phyloP scores from a whole-genome alignment of 2,113 vertebrate genomes.

The Gavialis gangeticus region DNA sequence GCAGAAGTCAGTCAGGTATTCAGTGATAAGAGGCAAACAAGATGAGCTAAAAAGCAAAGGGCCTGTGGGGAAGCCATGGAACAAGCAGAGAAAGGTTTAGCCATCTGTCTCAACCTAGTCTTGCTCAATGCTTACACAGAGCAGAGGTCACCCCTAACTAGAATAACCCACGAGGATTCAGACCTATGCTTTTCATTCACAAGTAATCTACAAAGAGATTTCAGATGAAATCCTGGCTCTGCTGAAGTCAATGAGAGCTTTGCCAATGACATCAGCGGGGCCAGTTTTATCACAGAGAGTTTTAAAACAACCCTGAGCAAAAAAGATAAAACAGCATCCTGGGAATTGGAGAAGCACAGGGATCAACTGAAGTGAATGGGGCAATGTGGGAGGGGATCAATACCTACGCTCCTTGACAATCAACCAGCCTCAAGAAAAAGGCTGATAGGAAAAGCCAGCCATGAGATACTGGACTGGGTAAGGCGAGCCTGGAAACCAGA shows the following conservation, averaged over 20 bases:
- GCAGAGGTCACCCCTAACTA: conserved; percentile 70
- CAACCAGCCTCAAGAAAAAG: background rate
- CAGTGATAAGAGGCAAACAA: conserved; percentile 58
- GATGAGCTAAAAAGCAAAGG: conserved; percentile 44
- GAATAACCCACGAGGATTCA: conserved; percentile 64
- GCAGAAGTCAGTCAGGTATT: conserved; percentile 46
- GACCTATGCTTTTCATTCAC: conserved; percentile 70
- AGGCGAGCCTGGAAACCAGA: background rate
- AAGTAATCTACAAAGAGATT: conserved; percentile 71
- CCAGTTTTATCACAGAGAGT: conserved; percentile 69
- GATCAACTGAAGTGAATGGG: background rate
- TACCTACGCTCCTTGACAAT: background rate
- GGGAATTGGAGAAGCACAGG: conserved; percentile 19
- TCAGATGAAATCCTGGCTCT: conserved; percentile 68
- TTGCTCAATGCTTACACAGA: conserved; percentile 59
- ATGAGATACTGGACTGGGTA: background rate
- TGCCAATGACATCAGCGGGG: conserved; percentile 65
- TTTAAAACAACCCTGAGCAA: conserved; percentile 63
- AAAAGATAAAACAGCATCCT: conserved; percentile 53
- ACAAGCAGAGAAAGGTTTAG: conserved; percentile 45
- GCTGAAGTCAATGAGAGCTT: conserved; percentile 71
- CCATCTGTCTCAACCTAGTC: conserved; percentile 41
- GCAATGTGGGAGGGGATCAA: background rate
- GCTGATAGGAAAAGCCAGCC: background rate
- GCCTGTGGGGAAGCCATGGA: conserved; percentile 30